Evolutionary conservation across 2,888 invertebrate genomes (phyloP).

Genomic region (Heliconius ismenius): DNA sequence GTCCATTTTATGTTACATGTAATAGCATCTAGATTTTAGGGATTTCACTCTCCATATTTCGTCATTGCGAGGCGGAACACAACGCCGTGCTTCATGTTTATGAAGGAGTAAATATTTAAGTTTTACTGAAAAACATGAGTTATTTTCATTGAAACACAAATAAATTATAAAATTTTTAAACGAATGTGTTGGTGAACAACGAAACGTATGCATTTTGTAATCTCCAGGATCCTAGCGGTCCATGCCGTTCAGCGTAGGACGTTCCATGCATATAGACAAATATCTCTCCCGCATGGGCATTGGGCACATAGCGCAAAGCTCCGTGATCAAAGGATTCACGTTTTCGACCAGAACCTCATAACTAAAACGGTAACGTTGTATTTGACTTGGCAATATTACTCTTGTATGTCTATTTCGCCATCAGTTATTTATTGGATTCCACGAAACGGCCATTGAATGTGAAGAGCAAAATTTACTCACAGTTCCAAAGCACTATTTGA

Average conservation of each 20-base stretch:
- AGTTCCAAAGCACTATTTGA: conserved; percentile 5
- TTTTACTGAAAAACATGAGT: background rate
- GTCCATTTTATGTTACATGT: no score
- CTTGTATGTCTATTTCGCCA: conserved; percentile 23
- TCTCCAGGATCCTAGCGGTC: conserved; percentile 1
- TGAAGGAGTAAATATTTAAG: background rate
- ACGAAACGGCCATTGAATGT: conserved; percentile 19
- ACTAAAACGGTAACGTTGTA: conserved; percentile 27
- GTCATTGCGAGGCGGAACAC: no score
- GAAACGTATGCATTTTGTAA: conserved; percentile 5
- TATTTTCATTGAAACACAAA: background rate
- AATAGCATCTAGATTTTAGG: no score
- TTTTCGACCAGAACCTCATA: conserved; percentile 35
- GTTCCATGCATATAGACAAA: conserved; percentile 30
- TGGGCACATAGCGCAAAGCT: conserved; percentile 29
- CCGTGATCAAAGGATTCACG: conserved; percentile 40
- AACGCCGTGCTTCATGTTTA: background rate
- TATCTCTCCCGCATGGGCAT: conserved; percentile 31
- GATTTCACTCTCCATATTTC: no score
- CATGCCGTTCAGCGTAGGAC: conserved; percentile 22
- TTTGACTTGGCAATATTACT: conserved; percentile 30
- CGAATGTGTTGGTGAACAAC: background rate
- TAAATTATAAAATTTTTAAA: background rate
- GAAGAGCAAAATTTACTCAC: conserved; percentile 24
- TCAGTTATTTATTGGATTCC: conserved; percentile 25